Evolutionary conservation across 2,797 vertebrate species (phyloP).

Genomic region (Hydrocynus forskahlii): DNA sequence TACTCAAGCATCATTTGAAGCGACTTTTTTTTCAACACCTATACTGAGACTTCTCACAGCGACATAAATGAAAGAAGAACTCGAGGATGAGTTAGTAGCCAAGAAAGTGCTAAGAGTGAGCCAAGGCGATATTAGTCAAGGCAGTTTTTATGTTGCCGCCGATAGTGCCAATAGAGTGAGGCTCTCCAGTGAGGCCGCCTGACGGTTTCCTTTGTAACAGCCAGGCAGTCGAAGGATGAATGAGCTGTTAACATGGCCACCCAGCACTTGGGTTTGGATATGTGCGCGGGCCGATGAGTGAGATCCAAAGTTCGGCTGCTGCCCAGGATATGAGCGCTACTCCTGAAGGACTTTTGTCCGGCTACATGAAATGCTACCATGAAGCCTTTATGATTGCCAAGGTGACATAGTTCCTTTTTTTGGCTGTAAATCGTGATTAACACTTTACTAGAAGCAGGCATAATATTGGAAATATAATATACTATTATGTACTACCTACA

Average conservation of each 20-base stretch:
- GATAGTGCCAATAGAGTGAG: neutral
- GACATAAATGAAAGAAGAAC: neutral
- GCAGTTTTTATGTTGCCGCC: conserved; percentile 1
- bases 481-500: no score
- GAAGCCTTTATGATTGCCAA: no score
- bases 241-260: conserved; percentile 43
- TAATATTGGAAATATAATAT: no score
- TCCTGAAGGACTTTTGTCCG: no score
- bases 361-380: no score
- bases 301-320: conserved; percentile 12
- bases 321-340: neutral
- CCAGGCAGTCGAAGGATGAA: conserved; percentile 30
- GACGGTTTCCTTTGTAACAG: conserved; percentile 32
- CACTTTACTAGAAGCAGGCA: no score
- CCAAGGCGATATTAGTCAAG: conserved; percentile 20
- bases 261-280: conserved; percentile 30
- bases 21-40: neutral
- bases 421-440: no score
- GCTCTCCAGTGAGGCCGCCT: neutral
- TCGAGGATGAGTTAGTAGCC: neutral
- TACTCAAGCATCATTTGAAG: neutral
- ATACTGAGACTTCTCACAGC: neutral
- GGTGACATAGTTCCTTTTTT: no score
- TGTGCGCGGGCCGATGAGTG: conserved; percentile 16
- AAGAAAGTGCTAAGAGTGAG: neutral